phyloP scores from a whole-genome alignment of 1,140 invertebrate species.

The Pachyrhynchus sulphureomaculatus region DNA sequence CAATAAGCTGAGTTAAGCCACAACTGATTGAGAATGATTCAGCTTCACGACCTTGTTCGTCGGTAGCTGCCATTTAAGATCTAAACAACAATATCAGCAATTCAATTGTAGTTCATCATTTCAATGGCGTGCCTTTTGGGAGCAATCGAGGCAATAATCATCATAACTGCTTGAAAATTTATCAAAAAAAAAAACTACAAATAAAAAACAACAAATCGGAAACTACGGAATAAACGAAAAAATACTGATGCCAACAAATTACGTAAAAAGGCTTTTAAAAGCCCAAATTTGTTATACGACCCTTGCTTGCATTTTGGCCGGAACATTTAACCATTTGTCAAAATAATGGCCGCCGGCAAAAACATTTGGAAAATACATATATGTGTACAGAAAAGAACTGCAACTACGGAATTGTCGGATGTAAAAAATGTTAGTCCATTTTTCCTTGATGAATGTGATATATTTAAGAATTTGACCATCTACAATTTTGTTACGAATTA shows the following conservation, averaged over 20 bases:
- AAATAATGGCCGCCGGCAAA: slow-evolving; percentile 9
- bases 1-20: too few relatives aligned
- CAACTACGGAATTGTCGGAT: too few relatives aligned
- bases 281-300: slow-evolving; percentile 24
- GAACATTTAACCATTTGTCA: slow-evolving; percentile 15
- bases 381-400: too few relatives aligned
- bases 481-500: too few relatives aligned
- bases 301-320: slow-evolving; percentile 16
- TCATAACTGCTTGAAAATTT: slow-evolving; percentile 16
- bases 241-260: slow-evolving; percentile 16
- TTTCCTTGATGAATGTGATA: too few relatives aligned
- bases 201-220: not conserved
- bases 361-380: not conserved
- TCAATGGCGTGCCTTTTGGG: not conserved
- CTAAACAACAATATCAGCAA: too few relatives aligned
- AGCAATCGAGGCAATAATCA: slow-evolving; percentile 18
- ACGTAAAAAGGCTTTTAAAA: slow-evolving; percentile 18
- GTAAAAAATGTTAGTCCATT: too few relatives aligned
- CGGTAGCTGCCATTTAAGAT: too few relatives aligned
- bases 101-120: too few relatives aligned
- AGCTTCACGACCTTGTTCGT: too few relatives aligned
- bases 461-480: too few relatives aligned
- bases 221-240: not conserved
- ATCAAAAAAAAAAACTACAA: slow-evolving; percentile 15
- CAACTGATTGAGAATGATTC: too few relatives aligned